Base-by-base conservation (phyloP, 1,140 invertebrate species). In the Wiebesia pumilae region DNA sequence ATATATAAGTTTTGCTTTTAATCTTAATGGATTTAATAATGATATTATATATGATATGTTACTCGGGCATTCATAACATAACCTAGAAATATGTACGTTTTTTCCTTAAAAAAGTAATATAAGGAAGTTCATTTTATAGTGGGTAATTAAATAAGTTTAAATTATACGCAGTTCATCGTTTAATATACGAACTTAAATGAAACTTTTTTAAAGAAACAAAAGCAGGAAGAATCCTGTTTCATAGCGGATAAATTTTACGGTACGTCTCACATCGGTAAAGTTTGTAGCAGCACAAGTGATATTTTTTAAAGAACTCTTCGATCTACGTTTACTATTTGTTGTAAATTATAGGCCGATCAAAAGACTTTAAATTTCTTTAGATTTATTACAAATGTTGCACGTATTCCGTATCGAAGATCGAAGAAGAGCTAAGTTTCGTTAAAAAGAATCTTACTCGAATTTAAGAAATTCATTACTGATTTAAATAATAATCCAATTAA, bases 161-260 rank as follows among this genome's bases (percentile, higher is more conserved):
- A 73, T 73, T 73, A 69, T 40, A 40, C 6, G 35, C 71, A 43
- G 40, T 73, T 30, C 27, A 73, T 40, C 19, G 3, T 58, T 21
- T 21, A 58, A 58, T 58, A 27, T 16, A 73, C 0, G 12, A 43
- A 75, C 2, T 43, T 10, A n/a, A n/a, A 38, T 33, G 27, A 75
- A 75, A 75, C 43, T 27, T 43, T 40, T 73, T 40, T 43, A n/a
- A 75, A 75, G 38, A 75, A 75, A 75, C 71, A 75, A 75, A 75
- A 75, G 38, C 40, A 75, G 71, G 71, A 75, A 75, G 40, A 75
- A 43, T 73, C 71, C 71, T 73, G 33, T 75, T 75, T 43, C 33
- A 43, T 75, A 75, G 71, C 40, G 71, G 38, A 40, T 43, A 75
- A 75, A 43, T 75, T 75, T 75, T 40, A 43, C 71, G 71, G 10